A percentile compares a stretch with the other conserved stretches of the same genome.
These are phyloP conservation scores for Microctonus aethiopoides DNA, from an alignment of 2,888 invertebrate genomes.

Conservation along the genomic window DNA sequence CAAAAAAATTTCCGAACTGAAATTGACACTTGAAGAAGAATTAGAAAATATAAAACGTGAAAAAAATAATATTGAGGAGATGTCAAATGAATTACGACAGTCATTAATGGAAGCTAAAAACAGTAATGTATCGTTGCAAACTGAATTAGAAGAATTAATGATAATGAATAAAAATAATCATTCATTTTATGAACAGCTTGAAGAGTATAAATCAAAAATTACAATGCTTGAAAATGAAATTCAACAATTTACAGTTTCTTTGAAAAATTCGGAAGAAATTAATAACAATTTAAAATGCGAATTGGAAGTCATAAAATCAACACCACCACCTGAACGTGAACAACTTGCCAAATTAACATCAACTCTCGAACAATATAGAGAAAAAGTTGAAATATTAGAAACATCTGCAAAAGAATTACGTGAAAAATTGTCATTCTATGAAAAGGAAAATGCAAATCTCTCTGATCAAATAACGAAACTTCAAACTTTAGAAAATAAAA, in stretches of 20 bases:
- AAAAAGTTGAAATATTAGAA: background rate
- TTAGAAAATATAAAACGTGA: slow-evolving; percentile 36
- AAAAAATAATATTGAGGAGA: slow-evolving; percentile 15
- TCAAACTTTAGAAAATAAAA: slow-evolving; percentile 34
- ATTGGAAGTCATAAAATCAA: slow-evolving; percentile 10
- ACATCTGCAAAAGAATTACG: slow-evolving; percentile 11
- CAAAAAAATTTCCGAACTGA: slow-evolving; percentile 8
- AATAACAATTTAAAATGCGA: background rate
- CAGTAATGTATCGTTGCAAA: background rate
- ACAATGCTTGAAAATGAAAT: slow-evolving; percentile 24
- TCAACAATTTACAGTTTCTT: slow-evolving; percentile 12
- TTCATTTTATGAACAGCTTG: slow-evolving; percentile 10
- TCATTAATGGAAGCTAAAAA: slow-evolving; percentile 19
- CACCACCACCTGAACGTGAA: background rate
- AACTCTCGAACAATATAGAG: slow-evolving; percentile 3
- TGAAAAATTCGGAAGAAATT: slow-evolving; percentile 12
- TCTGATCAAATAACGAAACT: slow-evolving; percentile 43
- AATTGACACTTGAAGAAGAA: background rate
- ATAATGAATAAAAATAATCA: background rate
- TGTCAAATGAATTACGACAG: slow-evolving; percentile 17
- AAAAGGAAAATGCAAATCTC: slow-evolving; percentile 56
- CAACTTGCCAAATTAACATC: background rate
- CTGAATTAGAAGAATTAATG: slow-evolving; percentile 21
- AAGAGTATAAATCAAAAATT: slow-evolving; percentile 30
- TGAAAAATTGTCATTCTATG: slow-evolving; percentile 58